phyloP scores from a whole-genome alignment of 1,140 invertebrate species.

The Drosophila ficusphila region DNA sequence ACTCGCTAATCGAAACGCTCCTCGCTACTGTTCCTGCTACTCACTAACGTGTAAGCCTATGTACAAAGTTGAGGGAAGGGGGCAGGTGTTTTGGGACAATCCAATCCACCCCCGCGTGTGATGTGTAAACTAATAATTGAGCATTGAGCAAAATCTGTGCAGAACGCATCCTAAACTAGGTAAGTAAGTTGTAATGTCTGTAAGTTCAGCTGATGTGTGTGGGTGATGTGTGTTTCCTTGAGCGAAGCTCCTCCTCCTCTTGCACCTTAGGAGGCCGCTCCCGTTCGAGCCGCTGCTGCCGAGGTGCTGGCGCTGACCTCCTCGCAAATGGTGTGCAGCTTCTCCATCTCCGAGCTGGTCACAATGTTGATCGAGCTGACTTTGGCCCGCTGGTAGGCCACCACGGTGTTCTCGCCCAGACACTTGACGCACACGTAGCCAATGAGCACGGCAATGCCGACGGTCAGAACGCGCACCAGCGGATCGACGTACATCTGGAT shows the following conservation, averaged over 20 bases:
- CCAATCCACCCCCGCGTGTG: conserved; percentile 3
- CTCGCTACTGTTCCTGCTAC: conserved; percentile 30
- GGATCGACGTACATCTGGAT: conserved; percentile 92
- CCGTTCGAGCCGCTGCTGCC: conserved; percentile 39
- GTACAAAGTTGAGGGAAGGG: conserved; percentile 58
- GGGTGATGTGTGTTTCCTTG: conserved; percentile 19
- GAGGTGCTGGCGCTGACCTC: conserved; percentile 72
- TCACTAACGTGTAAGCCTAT: conserved; percentile 56
- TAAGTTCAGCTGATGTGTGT: conserved; percentile 43
- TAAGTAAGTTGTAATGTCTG: conserved; percentile 49
- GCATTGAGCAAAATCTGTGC: conserved; percentile 73
- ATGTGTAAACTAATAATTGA: conserved; percentile 49
- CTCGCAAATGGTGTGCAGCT: conserved; percentile 82
- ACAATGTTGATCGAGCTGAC: conserved; percentile 94
- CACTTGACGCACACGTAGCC: conserved; percentile 93
- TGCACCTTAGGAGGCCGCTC: conserved; percentile 47
- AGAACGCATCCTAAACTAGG: conserved; percentile 59
- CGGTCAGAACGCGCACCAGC: conserved; percentile 90
- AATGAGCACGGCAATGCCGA: conserved; percentile 91
- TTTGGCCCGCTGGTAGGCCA: conserved; percentile 94
- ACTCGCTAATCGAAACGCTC: conserved; percentile 63
- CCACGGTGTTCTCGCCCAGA: conserved; percentile 93
- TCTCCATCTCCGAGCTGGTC: conserved; percentile 78
- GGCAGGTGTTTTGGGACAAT: background rate
- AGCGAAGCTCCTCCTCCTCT: conserved; percentile 16